Conservation (phyloP, 2,888 invertebrate species). For the Epirrhoe alternata region DNA sequence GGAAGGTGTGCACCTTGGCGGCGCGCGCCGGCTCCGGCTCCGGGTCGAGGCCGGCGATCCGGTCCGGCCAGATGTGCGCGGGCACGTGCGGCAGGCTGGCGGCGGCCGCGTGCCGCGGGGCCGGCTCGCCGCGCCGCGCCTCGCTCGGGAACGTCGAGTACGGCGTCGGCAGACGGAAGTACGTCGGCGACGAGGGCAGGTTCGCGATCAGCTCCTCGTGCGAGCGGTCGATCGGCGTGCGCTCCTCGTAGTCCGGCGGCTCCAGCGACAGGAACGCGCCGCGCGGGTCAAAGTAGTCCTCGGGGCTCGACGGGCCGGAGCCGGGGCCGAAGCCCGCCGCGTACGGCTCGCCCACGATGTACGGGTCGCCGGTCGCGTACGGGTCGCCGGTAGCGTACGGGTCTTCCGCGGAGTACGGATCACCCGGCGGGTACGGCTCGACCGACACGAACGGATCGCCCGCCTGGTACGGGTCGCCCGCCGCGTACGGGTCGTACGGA, state of each 20-base stretch:
- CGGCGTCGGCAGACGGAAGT: slow-evolving; percentile 85
- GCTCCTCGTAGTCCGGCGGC: slow-evolving; percentile 80
- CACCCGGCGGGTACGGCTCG: slow-evolving; percentile 52
- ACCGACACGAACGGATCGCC: slow-evolving; percentile 10
- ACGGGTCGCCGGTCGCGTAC: slow-evolving; percentile 64
- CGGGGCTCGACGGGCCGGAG: slow-evolving; percentile 88
- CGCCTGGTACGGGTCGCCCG: slow-evolving; percentile 12
- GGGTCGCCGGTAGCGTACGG: slow-evolving; percentile 55
- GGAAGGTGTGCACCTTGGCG: slow-evolving; percentile 80
- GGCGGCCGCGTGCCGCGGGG: slow-evolving; percentile 88
- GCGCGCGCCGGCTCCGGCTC: slow-evolving; percentile 76
- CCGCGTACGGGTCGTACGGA: slow-evolving; percentile 63
- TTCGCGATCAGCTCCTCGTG: slow-evolving; percentile 86
- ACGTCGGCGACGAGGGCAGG: slow-evolving; percentile 73
- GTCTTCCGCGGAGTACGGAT: slow-evolving; percentile 61
- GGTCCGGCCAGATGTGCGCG: slow-evolving; percentile 81
- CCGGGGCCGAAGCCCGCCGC: slow-evolving; percentile 76
- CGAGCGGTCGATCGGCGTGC: slow-evolving; percentile 82
- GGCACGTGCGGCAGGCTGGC: slow-evolving; percentile 89
- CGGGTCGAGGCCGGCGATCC: slow-evolving; percentile 80
- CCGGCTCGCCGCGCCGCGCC: slow-evolving; percentile 82
- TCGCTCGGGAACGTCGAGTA: slow-evolving; percentile 87
- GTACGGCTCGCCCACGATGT: slow-evolving; percentile 50
- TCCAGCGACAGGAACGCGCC: slow-evolving; percentile 76
- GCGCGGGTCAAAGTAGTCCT: slow-evolving; percentile 86